phyloP scores from a whole-genome alignment of 2,888 invertebrate species.

The Venustoraphidia nigricollis region DNA sequence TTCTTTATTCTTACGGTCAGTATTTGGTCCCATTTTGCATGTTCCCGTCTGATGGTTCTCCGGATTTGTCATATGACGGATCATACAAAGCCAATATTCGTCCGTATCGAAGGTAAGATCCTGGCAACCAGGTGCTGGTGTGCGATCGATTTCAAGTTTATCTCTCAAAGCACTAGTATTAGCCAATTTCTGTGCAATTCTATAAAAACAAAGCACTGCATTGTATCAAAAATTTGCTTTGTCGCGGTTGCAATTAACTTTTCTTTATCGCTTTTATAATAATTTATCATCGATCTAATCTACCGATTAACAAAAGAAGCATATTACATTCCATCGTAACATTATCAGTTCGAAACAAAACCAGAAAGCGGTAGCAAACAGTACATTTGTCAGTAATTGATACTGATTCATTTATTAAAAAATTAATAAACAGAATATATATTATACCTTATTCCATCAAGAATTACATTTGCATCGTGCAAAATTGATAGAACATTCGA shows the following conservation, averaged over 20 bases:
- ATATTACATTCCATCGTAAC: too few relatives aligned
- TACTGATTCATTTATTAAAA: too few relatives aligned
- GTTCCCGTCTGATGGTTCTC: constrained; percentile 9
- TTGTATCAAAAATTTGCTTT: too few relatives aligned
- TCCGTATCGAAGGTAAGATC: constrained; percentile 1
- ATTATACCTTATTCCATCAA: constrained; percentile 6
- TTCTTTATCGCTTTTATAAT: too few relatives aligned
- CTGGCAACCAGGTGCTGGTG: constrained; percentile 5
- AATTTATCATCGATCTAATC: too few relatives aligned
- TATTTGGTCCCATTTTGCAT: constrained; percentile 6
- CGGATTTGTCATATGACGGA: constrained; percentile 6
- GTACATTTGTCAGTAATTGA: too few relatives aligned
- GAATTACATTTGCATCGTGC: constrained; percentile 3
- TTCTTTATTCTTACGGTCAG: constrained; percentile 4
- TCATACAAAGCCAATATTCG: constrained; percentile 7
- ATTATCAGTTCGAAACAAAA: too few relatives aligned
- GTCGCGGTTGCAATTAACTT: too few relatives aligned
- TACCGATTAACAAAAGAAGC: too few relatives aligned
- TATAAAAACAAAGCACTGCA: background rate
- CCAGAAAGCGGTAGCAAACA: too few relatives aligned
- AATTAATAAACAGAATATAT: too few relatives aligned
- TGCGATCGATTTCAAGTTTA: constrained; percentile 6
- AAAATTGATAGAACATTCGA: constrained; percentile 1
- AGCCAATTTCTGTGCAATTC: constrained; percentile 3
- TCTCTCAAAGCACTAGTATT: constrained; percentile 5